Evolutionary conservation across 2,888 invertebrate species (phyloP).

Genomic region (Cataglyphis livida): DNA sequence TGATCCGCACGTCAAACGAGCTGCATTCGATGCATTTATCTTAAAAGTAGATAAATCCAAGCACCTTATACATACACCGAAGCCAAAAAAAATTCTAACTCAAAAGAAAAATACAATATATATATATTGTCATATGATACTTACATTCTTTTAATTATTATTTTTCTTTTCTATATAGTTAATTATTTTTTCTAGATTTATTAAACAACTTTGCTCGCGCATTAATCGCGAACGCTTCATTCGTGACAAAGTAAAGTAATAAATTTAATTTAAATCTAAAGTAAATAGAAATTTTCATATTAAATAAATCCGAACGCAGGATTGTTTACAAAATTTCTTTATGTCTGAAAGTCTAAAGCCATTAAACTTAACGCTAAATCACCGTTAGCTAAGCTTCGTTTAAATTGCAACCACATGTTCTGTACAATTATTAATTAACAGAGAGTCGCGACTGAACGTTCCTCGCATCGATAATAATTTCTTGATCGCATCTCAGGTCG

Average conservation of each 20-base stretch:
- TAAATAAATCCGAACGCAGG: not conserved
- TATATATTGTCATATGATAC: constrained; percentile 1
- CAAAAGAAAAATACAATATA: not conserved
- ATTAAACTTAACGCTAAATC: constrained; percentile 13
- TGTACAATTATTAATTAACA: constrained; percentile 54
- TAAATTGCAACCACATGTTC: constrained; percentile 45
- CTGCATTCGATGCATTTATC: constrained; percentile 22
- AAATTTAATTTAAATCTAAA: constrained; percentile 19
- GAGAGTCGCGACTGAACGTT: constrained; percentile 47
- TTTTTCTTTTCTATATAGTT: not conserved
- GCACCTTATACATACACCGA: not conserved
- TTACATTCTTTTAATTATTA: constrained; percentile 16
- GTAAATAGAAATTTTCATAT: not conserved
- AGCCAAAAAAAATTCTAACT: not conserved
- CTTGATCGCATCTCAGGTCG: constrained; percentile 56
- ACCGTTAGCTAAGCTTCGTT: constrained; percentile 48
- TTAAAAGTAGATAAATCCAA: constrained; percentile 9
- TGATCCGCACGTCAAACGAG: constrained; percentile 74
- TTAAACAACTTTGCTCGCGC: not conserved
- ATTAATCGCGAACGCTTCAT: constrained; percentile 8
- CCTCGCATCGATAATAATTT: constrained; percentile 53
- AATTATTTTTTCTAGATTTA: not conserved
- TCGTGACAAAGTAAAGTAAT: not conserved
- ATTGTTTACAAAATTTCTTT: constrained; percentile 20
- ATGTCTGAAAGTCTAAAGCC: not conserved